Evolutionary conservation across 2,797 vertebrate species (phyloP), one percentile per base, ranked within the genome.

Genomic region (Catostomus latipinnis): DNA sequence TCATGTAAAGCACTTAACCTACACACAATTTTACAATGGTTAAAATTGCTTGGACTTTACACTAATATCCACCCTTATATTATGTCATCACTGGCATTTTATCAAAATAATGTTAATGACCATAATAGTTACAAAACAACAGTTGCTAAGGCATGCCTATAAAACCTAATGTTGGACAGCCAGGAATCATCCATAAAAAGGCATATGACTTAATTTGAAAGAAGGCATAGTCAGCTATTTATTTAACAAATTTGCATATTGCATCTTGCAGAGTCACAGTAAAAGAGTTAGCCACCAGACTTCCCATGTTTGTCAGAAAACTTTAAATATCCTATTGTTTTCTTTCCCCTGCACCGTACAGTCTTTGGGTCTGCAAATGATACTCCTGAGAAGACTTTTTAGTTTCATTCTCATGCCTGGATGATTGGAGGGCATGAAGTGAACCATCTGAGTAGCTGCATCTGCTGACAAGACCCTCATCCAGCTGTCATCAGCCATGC

Each of bases 371-470:
- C 82, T 90, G 89, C 90, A 91, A 92, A 83, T 83, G 90, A 93
- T 90, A 90, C 87, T 86, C 89, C 86, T 93, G 92, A 90, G 91
- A 92, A 90, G 83, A 87, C 79, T 84, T 56, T 73, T 45, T 57
- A 14, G 61, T 80, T 74, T 13, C 46, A 46, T 57, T 9, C 61
- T 78, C 60, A 58, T 71, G 53, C 46, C 9, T 56, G 58, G 16
- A 69, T 78, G 72, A 81, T 79, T 57, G 68, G 63, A 69, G 61
- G 79, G 54, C 61, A 66, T 45, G 60, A 71, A 85, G 73, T 61
- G 14, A 74, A 75, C 72, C 71, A 82, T 85, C 46, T 54, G 72
- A 79, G 61, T 63, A 54, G 56, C 79, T 67, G 65, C 43, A 57
- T 78, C 16, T 67, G 62, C 34, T 52, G 83, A 82, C 78, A 79